Evolutionary conservation across 2,888 invertebrate species (phyloP).

Genomic region (Heliconius ethilla): DNA sequence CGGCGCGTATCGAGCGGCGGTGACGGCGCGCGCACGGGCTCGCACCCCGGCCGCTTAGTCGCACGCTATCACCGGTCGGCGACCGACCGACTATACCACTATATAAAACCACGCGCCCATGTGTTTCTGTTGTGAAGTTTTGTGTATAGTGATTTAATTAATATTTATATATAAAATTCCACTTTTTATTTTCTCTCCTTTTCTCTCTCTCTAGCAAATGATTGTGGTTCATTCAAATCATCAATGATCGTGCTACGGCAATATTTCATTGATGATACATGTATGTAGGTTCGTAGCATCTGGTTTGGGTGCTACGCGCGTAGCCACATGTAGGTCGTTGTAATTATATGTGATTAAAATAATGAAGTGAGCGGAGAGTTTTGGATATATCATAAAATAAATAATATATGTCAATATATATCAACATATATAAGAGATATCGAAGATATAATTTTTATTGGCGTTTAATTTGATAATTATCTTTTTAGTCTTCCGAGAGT

Average conservation of each 20-base stretch:
- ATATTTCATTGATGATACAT: conserved; percentile 45
- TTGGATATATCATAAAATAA: neutral
- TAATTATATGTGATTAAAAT: conserved; percentile 21
- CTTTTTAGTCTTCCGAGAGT: too few relatives aligned
- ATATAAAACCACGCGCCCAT: conserved; percentile 56
- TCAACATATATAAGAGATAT: neutral
- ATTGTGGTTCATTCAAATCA: neutral
- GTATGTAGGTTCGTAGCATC: conserved; percentile 42
- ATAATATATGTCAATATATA: neutral
- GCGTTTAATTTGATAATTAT: too few relatives aligned
- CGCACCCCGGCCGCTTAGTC: conserved; percentile 36
- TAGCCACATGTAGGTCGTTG: conserved; percentile 37
- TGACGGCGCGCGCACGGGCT: conserved; percentile 63
- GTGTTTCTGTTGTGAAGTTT: conserved; percentile 58
- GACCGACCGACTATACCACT: conserved; percentile 56
- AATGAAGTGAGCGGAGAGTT: neutral
- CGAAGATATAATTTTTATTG: neutral
- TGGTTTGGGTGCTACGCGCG: conserved; percentile 44
- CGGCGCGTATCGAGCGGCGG: conserved; percentile 57
- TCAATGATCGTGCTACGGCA: conserved; percentile 24
- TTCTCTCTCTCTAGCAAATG: neutral
- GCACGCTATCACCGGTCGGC: conserved; percentile 55
- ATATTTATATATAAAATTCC: conserved; percentile 46
- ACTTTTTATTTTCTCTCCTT: neutral
- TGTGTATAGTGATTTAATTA: conserved; percentile 46